A percentile compares a stretch with the other conserved stretches of the same genome.
These are phyloP conservation scores for Charanyca ferruginea DNA, from an alignment of 2,888 invertebrate genomes.

Conservation along the genomic window DNA sequence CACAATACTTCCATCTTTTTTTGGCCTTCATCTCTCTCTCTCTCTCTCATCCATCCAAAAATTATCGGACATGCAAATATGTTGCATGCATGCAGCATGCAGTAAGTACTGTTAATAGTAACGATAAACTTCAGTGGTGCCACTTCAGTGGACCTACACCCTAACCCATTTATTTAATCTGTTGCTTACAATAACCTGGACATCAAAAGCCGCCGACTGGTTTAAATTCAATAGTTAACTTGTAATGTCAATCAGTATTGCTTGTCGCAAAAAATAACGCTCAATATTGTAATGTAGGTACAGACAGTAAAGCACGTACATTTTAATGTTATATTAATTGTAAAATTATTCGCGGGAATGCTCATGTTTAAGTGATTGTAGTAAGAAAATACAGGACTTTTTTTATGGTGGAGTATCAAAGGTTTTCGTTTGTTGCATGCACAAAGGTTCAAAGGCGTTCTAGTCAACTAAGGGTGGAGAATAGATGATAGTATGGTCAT, in stretches of 20 bases:
- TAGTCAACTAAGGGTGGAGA: too few relatives aligned
- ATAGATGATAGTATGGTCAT: too few relatives aligned
- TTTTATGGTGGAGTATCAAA: too few relatives aligned
- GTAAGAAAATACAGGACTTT: not conserved
- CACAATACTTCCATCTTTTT: too few relatives aligned
- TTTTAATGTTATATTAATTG: conserved; percentile 51
- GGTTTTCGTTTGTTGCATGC: too few relatives aligned
- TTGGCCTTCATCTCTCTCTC: too few relatives aligned
- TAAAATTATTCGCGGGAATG: conserved; percentile 37
- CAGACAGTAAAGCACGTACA: conserved; percentile 30
- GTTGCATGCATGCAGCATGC: too few relatives aligned
- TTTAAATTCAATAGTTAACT: conserved; percentile 56
- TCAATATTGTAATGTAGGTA: conserved; percentile 42
- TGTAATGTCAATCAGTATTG: conserved; percentile 43
- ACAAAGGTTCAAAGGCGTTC: too few relatives aligned
- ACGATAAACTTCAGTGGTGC: not conserved
- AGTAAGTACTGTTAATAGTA: too few relatives aligned
- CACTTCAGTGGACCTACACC: conserved; percentile 28
- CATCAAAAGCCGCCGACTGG: conserved; percentile 56
- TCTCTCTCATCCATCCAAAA: too few relatives aligned
- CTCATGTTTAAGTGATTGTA: conserved; percentile 20
- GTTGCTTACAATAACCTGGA: conserved; percentile 21
- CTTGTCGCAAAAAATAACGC: conserved; percentile 35
- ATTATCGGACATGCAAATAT: too few relatives aligned
- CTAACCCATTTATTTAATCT: conserved; percentile 23